Percentiles rank a stretch among this genome's conserved stretches.
These are phyloP conservation scores for Steatornis caripensis DNA, from an alignment of 2,113 vertebrate genomes.

Conservation along the genomic window DNA sequence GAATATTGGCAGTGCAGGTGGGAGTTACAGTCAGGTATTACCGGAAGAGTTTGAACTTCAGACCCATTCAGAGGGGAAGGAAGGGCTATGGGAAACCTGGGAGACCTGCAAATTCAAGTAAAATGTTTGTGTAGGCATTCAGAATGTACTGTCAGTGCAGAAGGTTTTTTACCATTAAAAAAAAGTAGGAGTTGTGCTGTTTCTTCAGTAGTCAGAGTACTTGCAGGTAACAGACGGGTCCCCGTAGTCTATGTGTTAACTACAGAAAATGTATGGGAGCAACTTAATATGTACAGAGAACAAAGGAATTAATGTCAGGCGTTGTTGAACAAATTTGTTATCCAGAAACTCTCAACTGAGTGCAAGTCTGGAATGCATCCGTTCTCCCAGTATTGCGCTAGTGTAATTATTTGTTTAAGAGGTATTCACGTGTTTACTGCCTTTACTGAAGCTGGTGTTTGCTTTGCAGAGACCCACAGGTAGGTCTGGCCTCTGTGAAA, in stretches of 20 bases:
- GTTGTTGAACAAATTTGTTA: conserved; percentile 20
- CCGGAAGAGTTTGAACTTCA: not conserved
- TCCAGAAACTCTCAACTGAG: not conserved
- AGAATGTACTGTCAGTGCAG: not conserved
- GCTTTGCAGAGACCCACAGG: conserved; percentile 27
- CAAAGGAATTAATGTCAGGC: conserved; percentile 13
- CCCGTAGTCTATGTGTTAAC: not conserved
- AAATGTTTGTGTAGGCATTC: not conserved
- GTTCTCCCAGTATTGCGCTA: not conserved
- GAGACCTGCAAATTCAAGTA: not conserved
- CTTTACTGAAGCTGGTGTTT: not conserved
- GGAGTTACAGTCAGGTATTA: not conserved
- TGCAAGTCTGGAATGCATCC: conserved; percentile 26
- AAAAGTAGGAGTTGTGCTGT: not conserved
- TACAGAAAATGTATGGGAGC: not conserved
- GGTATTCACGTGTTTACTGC: not conserved
- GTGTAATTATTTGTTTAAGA: conserved; percentile 39
- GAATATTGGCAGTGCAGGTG: not conserved
- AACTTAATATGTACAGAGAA: not conserved
- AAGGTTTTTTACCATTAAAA: not conserved
- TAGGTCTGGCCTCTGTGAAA: not conserved
- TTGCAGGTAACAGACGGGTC: not conserved
- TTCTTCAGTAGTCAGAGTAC: not conserved
- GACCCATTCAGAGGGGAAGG: not conserved
- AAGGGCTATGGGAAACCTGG: not conserved